Evolutionary conservation across 2,888 invertebrate genomes (phyloP).

Genomic region (Clusia tigrina): DNA sequence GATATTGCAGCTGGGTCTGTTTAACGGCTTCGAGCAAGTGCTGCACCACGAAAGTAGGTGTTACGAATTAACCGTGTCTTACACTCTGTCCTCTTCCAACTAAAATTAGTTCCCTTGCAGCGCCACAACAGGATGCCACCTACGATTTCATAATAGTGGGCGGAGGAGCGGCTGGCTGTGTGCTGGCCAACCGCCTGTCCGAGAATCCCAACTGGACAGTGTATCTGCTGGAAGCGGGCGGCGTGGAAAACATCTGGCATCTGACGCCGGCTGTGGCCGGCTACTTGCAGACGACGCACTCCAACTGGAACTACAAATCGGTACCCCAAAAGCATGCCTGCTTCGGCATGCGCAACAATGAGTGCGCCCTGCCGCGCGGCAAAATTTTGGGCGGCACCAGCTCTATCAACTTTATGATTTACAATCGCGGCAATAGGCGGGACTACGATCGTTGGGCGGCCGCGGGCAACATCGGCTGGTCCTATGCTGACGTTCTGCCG

Average conservation of each 20-base stretch:
- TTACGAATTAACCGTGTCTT: background rate
- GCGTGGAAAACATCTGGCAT: conserved; percentile 61
- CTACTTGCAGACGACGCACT: conserved; percentile 63
- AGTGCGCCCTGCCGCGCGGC: conserved; percentile 67
- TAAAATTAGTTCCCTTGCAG: conserved; percentile 72
- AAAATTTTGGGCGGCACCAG: conserved; percentile 70
- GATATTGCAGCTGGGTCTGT: conserved; percentile 30
- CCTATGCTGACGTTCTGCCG: conserved; percentile 70
- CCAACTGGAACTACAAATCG: conserved; percentile 77
- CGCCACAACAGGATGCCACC: conserved; percentile 69
- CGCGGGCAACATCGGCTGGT: conserved; percentile 79
- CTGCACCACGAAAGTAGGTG: conserved; percentile 28
- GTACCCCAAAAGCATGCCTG: conserved; percentile 72
- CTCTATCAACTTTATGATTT: conserved; percentile 74
- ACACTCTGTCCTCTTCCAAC: too few relatives aligned
- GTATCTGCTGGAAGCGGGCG: conserved; percentile 67
- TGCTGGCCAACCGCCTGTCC: conserved; percentile 63
- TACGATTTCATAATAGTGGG: conserved; percentile 88
- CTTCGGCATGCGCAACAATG: conserved; percentile 63
- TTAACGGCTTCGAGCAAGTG: conserved; percentile 19
- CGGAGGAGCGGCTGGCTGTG: conserved; percentile 80
- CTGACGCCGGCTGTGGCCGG: conserved; percentile 57
- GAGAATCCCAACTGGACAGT: conserved; percentile 65
- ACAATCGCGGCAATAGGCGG: conserved; percentile 75
- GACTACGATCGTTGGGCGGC: conserved; percentile 78